Evolutionary conservation across 2,113 vertebrate genomes (phyloP).

Genomic region (Anseranas semipalmata): DNA sequence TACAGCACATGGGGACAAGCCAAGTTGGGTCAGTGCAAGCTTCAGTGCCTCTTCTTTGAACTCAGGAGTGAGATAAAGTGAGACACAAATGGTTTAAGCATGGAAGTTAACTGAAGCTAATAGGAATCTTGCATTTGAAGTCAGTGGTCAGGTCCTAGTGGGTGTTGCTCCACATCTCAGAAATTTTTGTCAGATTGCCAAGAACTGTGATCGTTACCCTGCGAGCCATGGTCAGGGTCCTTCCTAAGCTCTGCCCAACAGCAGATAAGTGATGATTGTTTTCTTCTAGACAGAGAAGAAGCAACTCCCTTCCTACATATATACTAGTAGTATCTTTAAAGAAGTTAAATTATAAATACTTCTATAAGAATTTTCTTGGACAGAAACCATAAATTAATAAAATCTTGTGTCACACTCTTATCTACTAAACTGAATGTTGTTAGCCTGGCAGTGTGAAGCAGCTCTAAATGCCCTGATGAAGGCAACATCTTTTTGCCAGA

Average conservation of each 20-base stretch:
- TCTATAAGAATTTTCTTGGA: background rate
- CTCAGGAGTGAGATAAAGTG: background rate
- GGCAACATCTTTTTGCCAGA: background rate
- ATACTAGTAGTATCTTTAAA: background rate
- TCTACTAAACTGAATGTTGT: background rate
- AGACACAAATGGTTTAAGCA: background rate
- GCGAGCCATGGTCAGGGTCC: background rate
- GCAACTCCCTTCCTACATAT: background rate
- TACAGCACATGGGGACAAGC: background rate
- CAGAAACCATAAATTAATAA: background rate
- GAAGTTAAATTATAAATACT: background rate
- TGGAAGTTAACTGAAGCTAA: background rate
- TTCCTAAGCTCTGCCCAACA: background rate
- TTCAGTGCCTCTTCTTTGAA: background rate
- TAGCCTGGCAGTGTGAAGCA: background rate
- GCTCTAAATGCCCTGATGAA: background rate
- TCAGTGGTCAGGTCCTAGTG: background rate
- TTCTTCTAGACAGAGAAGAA: background rate
- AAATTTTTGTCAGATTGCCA: background rate
- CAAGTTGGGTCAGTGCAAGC: background rate
- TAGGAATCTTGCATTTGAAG: background rate
- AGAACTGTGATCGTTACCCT: background rate
- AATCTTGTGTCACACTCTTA: background rate
- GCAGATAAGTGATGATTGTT: background rate
- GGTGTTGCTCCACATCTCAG: background rate